Evolutionary conservation across 2,113 vertebrate species (phyloP).

Genomic region (Hemiscyllium ocellatum): DNA sequence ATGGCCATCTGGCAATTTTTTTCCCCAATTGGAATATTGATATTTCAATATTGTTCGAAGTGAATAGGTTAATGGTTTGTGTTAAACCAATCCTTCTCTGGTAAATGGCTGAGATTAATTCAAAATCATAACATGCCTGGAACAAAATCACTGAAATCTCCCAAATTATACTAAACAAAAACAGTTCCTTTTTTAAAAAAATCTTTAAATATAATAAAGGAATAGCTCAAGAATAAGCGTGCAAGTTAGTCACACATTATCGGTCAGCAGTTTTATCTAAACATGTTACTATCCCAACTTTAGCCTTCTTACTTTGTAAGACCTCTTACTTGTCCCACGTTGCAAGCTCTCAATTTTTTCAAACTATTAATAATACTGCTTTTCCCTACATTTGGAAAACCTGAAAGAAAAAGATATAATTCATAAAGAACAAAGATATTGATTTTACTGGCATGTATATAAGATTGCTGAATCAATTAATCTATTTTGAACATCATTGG

Average conservation of each 20-base stretch:
- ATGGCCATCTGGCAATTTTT: neutral
- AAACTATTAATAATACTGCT: constrained; percentile 93
- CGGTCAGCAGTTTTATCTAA: neutral
- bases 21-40: neutral
- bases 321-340: constrained; percentile 68
- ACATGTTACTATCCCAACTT: neutral
- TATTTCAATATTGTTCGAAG: neutral
- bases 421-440: constrained; percentile 13
- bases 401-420: constrained; percentile 49
- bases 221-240: neutral
- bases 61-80: neutral
- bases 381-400: constrained; percentile 93
- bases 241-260: neutral
- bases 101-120: neutral
- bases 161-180: neutral
- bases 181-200: neutral
- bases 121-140: neutral
- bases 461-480: neutral
- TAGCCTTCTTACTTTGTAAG: constrained; percentile 73
- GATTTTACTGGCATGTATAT: neutral
- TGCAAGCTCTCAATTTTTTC: constrained; percentile 68
- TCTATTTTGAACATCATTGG: neutral
- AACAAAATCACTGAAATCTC: neutral
- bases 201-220: neutral
- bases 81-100: neutral